Percentiles rank a stretch among this genome's conserved stretches.
Evolutionary conservation across 2,797 vertebrate species (phyloP).

Genomic region (Danio jaintianensis): DNA sequence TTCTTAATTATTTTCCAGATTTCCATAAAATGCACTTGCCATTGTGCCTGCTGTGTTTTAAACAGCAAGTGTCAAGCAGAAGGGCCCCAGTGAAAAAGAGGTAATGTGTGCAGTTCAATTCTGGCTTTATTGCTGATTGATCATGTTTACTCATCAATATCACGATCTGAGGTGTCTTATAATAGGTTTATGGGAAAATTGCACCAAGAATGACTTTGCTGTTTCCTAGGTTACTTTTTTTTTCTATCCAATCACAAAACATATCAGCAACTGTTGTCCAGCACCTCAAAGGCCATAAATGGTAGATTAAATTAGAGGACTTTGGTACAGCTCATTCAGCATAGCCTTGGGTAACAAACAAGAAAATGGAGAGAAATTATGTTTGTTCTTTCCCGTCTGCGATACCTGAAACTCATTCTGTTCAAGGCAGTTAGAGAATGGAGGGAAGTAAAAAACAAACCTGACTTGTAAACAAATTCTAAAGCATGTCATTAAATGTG

Average conservation of each 20-base stretch:
- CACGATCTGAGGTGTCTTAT: conserved; percentile 70
- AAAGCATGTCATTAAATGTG: not conserved
- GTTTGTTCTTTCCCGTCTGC: conserved; percentile 72
- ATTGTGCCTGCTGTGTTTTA: conserved; percentile 56
- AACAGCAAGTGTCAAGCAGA: conserved; percentile 46
- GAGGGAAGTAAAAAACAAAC: not conserved
- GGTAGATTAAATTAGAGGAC: conserved; percentile 81
- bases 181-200: conserved; percentile 77
- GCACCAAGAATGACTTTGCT: conserved; percentile 69
- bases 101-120: conserved; percentile 66
- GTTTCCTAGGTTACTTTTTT: conserved; percentile 79
- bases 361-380: conserved; percentile 71
- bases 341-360: conserved; percentile 77
- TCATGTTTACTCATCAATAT: conserved; percentile 74
- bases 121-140: conserved; percentile 72
- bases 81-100: conserved; percentile 5
- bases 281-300: conserved; percentile 74
- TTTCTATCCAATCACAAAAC: conserved; percentile 71
- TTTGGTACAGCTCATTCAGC: conserved; percentile 77
- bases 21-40: conserved; percentile 68
- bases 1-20: conserved; percentile 79
- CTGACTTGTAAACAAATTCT: not conserved
- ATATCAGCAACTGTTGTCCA: conserved; percentile 60
- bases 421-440: not conserved
- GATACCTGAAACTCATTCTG: conserved; percentile 71